A percentile compares a stretch with the other conserved stretches of the same genome.
Conservation (phyloP, 1,140 invertebrate genomes). For the Asbolus verrucosus region DNA sequence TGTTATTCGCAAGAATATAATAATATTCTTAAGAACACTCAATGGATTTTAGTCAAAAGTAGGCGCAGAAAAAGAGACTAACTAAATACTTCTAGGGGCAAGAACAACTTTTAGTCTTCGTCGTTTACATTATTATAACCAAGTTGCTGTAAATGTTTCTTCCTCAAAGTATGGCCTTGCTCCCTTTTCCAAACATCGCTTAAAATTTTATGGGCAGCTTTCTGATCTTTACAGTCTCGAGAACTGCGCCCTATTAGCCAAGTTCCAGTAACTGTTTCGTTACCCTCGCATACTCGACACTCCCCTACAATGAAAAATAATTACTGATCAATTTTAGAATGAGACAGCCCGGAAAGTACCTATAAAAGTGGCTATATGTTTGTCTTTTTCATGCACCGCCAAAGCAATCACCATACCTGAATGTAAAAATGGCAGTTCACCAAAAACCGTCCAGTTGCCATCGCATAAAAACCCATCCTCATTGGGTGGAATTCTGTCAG, state of each 20-base stretch:
- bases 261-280: constrained; percentile 57
- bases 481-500: constrained; percentile 47
- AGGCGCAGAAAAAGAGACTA: too few relatives aligned
- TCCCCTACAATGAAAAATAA: constrained; percentile 53
- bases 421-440: constrained; percentile 52
- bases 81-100: too few relatives aligned
- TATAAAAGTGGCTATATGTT: constrained; percentile 55
- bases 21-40: too few relatives aligned
- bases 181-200: constrained; percentile 56
- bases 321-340: too few relatives aligned
- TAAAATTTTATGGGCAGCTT: constrained; percentile 55
- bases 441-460: constrained; percentile 54
- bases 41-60: too few relatives aligned
- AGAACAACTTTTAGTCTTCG: neutral
- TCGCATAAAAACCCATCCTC: constrained; percentile 55
- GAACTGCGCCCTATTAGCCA: constrained; percentile 58
- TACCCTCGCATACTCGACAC: constrained; percentile 57
- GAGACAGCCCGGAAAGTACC: constrained; percentile 47
- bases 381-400: constrained; percentile 52
- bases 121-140: neutral
- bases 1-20: too few relatives aligned
- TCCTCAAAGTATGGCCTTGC: constrained; percentile 39
- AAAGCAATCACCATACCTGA: constrained; percentile 54
- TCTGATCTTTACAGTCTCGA: constrained; percentile 58
- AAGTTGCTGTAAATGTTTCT: constrained; percentile 41